Conservation (phyloP, 1,140 invertebrate species). For the Drosophila seguyi region DNA sequence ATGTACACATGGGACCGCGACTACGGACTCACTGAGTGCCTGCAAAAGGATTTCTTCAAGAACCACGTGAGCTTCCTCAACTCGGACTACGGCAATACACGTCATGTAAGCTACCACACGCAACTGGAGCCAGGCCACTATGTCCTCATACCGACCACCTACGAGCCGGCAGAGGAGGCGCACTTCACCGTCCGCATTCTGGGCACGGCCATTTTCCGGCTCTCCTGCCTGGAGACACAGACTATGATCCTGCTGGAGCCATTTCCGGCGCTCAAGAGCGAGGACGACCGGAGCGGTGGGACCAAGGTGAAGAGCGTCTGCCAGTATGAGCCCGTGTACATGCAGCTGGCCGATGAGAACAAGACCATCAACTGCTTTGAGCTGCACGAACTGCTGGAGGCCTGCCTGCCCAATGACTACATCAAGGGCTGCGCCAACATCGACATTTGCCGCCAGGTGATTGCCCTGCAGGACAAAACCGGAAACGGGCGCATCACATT, state of each 20-base stretch:
- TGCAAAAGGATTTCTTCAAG: constrained; percentile 93
- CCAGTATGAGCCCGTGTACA: constrained; percentile 96
- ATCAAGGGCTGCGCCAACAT: constrained; percentile 97
- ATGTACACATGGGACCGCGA: constrained; percentile 90
- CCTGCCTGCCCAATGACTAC: constrained; percentile 97
- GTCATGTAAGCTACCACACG: constrained; percentile 93
- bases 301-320: constrained; percentile 84
- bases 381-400: constrained; percentile 95
- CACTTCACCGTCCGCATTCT: constrained; percentile 85
- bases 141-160: constrained; percentile 95
- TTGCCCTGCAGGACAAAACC: constrained; percentile 93
- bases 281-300: constrained; percentile 45
- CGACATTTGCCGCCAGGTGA: constrained; percentile 95
- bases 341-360: constrained; percentile 95
- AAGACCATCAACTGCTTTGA: constrained; percentile 95
- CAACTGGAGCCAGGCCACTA: constrained; percentile 93
- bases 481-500: constrained; percentile 93
- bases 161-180: constrained; percentile 95
- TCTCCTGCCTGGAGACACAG: constrained; percentile 88
- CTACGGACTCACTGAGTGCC: constrained; percentile 85
- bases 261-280: constrained; percentile 88
- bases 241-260: constrained; percentile 94
- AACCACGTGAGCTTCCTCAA: constrained; percentile 95
- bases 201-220: constrained; percentile 66
- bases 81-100: constrained; percentile 96